Base-by-base conservation (phyloP, 2,888 invertebrate genomes). In the Helobdella robusta region DNA sequence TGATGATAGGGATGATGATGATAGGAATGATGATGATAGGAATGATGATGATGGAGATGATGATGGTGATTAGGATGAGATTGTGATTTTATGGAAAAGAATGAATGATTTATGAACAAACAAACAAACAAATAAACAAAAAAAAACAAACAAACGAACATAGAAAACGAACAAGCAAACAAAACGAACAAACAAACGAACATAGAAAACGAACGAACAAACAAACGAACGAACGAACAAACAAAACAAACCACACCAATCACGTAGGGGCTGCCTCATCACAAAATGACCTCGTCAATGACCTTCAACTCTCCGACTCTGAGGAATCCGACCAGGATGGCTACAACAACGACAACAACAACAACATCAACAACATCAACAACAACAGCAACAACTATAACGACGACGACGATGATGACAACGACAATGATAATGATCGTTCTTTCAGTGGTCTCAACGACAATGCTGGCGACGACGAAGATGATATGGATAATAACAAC, bases 361-460 rank as follows among this genome's bases (percentile, higher is more conserved):
- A 32, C 0, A 70, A 72, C 81, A 81, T 73, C 67, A 40, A 15
- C 40, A 48, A 23, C 15, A 30, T 28, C 30, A 32, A 25, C n/a
- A 69, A 58, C n/a, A 30, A 50, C 20, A 20, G 59, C 36, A 23
- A 32, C n/a, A 36, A 36, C 5, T 34, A 59, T 20, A 23, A n/a
- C 36, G 34, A 25, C n/a, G 25, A 28, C 20, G 63, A 50, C 20
- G 48, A 52, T 28, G 34, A 52, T n/a, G 23, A 18, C 15, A 15
- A 11, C 5, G 32, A 34, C 23, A 25, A 63, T 1, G 23, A 52
- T 63, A 34, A 32, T n/a, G 32, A 15, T 30, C 20, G 8, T 5
- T 25, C 44, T 15, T n/a, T 52, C 35, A 62, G 25, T 1, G 60
- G 48, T 8, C 46, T 56, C 30, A 30, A n/a, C 11, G 56, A 32